These are phyloP conservation scores for Pimephales promelas DNA, from an alignment of 2,113 vertebrate species.

Conservation along the genomic window DNA sequence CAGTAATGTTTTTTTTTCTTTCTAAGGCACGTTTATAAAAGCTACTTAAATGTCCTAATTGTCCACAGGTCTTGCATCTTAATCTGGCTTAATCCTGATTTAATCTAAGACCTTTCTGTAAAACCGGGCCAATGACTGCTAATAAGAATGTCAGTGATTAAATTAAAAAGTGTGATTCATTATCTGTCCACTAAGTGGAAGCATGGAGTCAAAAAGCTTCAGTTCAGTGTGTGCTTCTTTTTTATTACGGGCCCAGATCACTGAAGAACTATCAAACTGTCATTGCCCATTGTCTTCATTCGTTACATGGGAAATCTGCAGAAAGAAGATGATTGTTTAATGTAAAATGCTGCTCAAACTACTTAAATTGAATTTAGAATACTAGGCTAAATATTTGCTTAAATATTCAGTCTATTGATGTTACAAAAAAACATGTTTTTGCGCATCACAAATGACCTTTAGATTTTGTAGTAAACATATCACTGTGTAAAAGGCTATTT, in stretches of 20 bases:
- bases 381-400: neutral
- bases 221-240: neutral
- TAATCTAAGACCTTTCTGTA: too few relatives aligned
- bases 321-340: neutral
- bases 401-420: neutral
- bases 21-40: too few relatives aligned
- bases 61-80: too few relatives aligned
- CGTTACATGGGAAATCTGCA: conserved; percentile 25
- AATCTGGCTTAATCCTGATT: too few relatives aligned
- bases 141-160: conserved; percentile 19
- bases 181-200: conserved; percentile 74
- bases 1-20: too few relatives aligned
- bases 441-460: neutral
- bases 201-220: conserved; percentile 65
- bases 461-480: neutral
- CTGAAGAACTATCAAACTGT: conserved; percentile 60
- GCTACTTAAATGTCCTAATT: too few relatives aligned
- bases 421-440: neutral
- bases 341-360: neutral
- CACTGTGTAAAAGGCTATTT: neutral
- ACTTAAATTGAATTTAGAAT: neutral
- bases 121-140: neutral
- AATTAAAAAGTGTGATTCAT: conserved; percentile 39
- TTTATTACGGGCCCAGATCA: conserved; percentile 17
- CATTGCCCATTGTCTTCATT: conserved; percentile 60